Evolutionary conservation across 2,113 vertebrate genomes (phyloP).

Genomic region (Nothobranchius furzeri): DNA sequence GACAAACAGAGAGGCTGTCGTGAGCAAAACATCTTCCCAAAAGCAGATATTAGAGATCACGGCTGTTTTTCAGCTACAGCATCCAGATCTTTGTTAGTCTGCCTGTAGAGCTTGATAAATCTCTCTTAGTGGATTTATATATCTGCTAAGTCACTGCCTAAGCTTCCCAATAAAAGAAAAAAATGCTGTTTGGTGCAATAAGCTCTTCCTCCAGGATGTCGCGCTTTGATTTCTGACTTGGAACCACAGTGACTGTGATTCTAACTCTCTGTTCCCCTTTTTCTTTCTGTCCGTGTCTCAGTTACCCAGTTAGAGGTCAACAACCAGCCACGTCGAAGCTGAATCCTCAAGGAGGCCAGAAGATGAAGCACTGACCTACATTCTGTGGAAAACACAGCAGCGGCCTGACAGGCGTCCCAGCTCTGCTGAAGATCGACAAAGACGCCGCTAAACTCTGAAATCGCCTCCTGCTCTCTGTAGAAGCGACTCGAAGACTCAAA

Average conservation of each 20-base stretch:
- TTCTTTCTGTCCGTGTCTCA: constrained; percentile 41
- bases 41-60: constrained; percentile 1
- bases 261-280: constrained; percentile 21
- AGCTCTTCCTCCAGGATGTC: too few species aligned
- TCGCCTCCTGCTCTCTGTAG: constrained; percentile 13
- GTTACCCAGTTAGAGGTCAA: constrained; percentile 51
- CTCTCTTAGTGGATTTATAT: too few species aligned
- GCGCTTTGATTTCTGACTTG: too few species aligned
- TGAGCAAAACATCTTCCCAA: neutral
- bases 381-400: constrained; percentile 41
- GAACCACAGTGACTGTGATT: neutral
- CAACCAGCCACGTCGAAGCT: constrained; percentile 39
- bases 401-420: constrained; percentile 30
- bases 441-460: constrained; percentile 35
- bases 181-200: neutral
- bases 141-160: too few species aligned
- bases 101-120: neutral
- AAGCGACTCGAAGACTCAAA: constrained; percentile 28
- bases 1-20: constrained; percentile 15
- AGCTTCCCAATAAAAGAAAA: too few species aligned
- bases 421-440: constrained; percentile 41
- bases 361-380: constrained; percentile 68
- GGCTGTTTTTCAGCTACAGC: neutral
- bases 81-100: constrained; percentile 20
- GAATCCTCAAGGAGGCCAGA: constrained; percentile 49